Base-by-base conservation (phyloP, 2,888 invertebrate species). In the Lathronympha strigana region DNA sequence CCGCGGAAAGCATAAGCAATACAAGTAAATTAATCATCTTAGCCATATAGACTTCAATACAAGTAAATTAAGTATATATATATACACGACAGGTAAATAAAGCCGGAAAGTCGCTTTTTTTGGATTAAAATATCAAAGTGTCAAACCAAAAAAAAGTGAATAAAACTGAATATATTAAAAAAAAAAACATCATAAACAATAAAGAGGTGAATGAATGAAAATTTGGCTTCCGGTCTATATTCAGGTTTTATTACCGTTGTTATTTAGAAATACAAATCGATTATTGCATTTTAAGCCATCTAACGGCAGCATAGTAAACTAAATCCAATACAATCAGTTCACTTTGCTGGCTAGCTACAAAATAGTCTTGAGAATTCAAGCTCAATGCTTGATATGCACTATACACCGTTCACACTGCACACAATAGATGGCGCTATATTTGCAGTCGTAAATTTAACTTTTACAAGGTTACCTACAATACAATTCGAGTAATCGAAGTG, bases 381-480 rank as follows among this genome's bases (percentile, higher is more conserved):
- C 55, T 31, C n/a, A n/a, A 13, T 6, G 19, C 31, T 43, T 28
- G 17, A 28, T 6, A 11, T 17, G 3, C n/a, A n/a, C 0, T 19
- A 19, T 43, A n/a, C 17, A 28, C 13, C 15, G 28, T 23, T 55
- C 17, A 13, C 43, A 19, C 43, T n/a, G n/a, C 19, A 28, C n/a
- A 4, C 43, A 13, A 19, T 9, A 57, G 57, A 57, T 57, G 57
- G 57, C 57, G 57, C 31, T 57, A 13, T 43, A 6, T 0, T 19
- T n/a, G 49, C 5, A 28, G 28, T 25, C 17, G 2, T 31, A 28
- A 28, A 13, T 11, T 25, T 19, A n/a, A 31, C 55, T 1, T 19
- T 4, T 25, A 25, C 9, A 43, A 31, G n/a, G 38, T 25, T 9
- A 38, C 1, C 8, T 11, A 21, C 9, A 21, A 25, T 23, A 11